Conservation (phyloP, 2,797 vertebrate genomes). For the Falco cherrug region DNA sequence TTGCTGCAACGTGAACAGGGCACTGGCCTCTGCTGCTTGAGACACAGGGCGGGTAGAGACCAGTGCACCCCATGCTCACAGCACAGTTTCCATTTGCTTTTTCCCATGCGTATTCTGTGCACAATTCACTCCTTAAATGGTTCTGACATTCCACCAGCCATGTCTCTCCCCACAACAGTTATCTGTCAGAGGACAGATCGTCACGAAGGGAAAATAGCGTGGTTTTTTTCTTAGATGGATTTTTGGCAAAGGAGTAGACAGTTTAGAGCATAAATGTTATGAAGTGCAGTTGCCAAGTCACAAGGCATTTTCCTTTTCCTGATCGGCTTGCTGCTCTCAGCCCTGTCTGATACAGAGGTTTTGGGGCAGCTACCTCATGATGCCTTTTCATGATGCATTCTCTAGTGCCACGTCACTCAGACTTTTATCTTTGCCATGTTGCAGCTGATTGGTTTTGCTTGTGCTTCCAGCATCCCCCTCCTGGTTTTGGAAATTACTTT, state of each 20-base stretch:
- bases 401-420: neutral
- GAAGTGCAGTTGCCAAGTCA: constrained; percentile 40
- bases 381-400: neutral
- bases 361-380: neutral
- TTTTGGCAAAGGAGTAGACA: constrained; percentile 29
- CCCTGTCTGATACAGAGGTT: neutral
- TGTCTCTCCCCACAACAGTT: neutral
- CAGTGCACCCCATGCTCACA: neutral
- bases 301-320: constrained; percentile 29
- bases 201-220: neutral
- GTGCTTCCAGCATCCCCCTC: neutral
- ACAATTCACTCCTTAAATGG: constrained; percentile 28
- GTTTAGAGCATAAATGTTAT: constrained; percentile 20
- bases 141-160: neutral
- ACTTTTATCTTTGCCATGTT: neutral
- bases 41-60: neutral
- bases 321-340: constrained; percentile 1
- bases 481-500: neutral
- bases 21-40: neutral
- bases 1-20: neutral
- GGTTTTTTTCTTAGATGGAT: constrained; percentile 11
- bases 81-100: neutral
- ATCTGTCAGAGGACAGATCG: neutral
- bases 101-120: neutral
- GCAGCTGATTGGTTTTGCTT: neutral